These are phyloP conservation scores for Sarcophaga caerulescens DNA, from an alignment of 2,888 invertebrate genomes.

Conservation along the genomic window DNA sequence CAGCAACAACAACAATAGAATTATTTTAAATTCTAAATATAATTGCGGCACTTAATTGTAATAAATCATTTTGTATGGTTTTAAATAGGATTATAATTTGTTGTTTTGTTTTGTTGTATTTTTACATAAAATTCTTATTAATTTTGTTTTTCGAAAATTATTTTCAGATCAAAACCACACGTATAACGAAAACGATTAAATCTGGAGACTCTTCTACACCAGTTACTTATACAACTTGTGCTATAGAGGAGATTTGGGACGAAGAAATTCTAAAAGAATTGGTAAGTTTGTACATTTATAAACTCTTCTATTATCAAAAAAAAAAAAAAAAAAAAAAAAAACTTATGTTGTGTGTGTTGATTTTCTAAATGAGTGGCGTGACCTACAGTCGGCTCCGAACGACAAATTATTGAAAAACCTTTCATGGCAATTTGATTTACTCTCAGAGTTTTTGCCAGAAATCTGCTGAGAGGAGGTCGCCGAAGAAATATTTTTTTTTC, in stretches of 20 bases:
- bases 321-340: too few relatives aligned
- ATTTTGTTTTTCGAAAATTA: not conserved
- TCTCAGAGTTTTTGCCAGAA: too few relatives aligned
- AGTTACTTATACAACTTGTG: slow-evolving; percentile 83
- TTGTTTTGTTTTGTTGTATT: too few relatives aligned
- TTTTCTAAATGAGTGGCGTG: too few relatives aligned
- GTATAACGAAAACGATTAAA: slow-evolving; percentile 80
- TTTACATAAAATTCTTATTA: not conserved
- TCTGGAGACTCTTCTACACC: slow-evolving; percentile 80
- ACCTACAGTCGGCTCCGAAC: too few relatives aligned
- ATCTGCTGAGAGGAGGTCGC: too few relatives aligned
- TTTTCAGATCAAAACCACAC: slow-evolving; percentile 82
- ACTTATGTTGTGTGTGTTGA: too few relatives aligned
- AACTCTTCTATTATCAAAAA: too few relatives aligned
- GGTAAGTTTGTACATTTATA: slow-evolving; percentile 82
- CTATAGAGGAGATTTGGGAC: slow-evolving; percentile 90
- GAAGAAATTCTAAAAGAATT: slow-evolving; percentile 87
- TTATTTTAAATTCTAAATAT: slow-evolving; percentile 1
- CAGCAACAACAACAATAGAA: not conserved
- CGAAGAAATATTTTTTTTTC: too few relatives aligned
- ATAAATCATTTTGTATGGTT: not conserved
- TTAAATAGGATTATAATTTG: too few relatives aligned
- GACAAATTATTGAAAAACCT: too few relatives aligned
- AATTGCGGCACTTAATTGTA: not conserved
- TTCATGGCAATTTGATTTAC: too few relatives aligned